These are phyloP conservation scores for Sphaerophoria taeniata DNA, from an alignment of 2,888 invertebrate species.

Conservation along the genomic window DNA sequence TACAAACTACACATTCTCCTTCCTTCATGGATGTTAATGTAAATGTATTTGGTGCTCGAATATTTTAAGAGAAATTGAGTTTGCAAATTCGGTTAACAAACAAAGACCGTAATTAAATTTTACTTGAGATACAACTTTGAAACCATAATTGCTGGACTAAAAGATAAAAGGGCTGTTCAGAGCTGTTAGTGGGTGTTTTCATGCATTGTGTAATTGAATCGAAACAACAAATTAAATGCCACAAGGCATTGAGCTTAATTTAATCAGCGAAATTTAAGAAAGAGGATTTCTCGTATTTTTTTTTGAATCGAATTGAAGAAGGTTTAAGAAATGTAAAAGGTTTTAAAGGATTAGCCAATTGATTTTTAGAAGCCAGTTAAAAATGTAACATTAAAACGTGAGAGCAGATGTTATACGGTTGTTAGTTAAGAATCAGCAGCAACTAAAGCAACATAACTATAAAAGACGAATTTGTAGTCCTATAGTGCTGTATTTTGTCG, in stretches of 20 bases:
- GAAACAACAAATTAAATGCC: neutral
- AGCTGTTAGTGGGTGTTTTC: neutral
- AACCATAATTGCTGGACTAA: constrained; percentile 45
- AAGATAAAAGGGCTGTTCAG: constrained; percentile 1
- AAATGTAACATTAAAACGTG: too few relatives aligned
- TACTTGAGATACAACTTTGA: constrained; percentile 58
- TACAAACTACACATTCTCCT: neutral
- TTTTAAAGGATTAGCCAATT: too few relatives aligned
- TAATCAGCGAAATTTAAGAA: neutral
- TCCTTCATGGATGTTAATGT: neutral
- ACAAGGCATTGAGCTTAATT: neutral
- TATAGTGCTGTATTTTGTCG: too few relatives aligned
- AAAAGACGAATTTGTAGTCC: too few relatives aligned
- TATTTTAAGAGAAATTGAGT: constrained; percentile 39
- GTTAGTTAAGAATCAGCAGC: too few relatives aligned
- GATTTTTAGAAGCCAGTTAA: too few relatives aligned
- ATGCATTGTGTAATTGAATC: neutral
- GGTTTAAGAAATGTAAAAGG: too few relatives aligned
- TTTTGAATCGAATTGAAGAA: too few relatives aligned
- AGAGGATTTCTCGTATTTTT: too few relatives aligned
- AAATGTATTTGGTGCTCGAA: neutral
- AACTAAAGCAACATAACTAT: too few relatives aligned
- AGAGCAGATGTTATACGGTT: too few relatives aligned
- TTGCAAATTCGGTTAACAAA: constrained; percentile 49
- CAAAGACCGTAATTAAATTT: constrained; percentile 62